phyloP scores from a whole-genome alignment of 2,113 vertebrate genomes.

The Baryphthengus martii region DNA sequence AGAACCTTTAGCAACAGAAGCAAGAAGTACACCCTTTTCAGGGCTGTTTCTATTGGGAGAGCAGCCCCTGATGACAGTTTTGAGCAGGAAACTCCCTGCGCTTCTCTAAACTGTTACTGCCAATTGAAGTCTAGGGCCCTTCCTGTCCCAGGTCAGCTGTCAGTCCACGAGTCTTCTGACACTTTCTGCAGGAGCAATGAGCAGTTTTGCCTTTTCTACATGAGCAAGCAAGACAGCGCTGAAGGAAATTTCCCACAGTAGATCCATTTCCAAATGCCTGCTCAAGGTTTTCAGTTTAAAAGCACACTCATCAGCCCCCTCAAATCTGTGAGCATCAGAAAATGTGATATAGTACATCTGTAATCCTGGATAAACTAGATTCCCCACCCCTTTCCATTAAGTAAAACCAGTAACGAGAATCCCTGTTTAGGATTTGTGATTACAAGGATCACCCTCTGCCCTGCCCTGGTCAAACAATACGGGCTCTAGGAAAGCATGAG shows the following conservation, averaged over 20 bases:
- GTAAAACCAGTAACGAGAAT: slow-evolving; percentile 48
- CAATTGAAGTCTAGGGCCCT: background rate
- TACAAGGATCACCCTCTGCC: background rate
- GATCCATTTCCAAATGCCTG: background rate
- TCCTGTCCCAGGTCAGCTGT: background rate
- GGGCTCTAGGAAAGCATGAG: slow-evolving; percentile 27
- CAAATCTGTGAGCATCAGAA: background rate
- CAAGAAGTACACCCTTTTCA: background rate
- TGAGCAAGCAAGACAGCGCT: background rate
- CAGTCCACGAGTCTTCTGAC: background rate
- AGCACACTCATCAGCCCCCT: background rate
- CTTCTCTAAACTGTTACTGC: background rate
- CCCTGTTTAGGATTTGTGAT: slow-evolving; percentile 46
- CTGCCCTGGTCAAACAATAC: slow-evolving; percentile 51
- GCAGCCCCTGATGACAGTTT: background rate
- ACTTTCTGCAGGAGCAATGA: background rate
- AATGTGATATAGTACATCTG: background rate
- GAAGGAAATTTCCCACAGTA: background rate
- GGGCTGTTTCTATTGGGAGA: background rate
- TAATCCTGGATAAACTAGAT: slow-evolving; percentile 61
- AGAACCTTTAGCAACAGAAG: background rate
- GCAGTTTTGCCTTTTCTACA: background rate
- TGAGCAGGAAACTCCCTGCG: background rate
- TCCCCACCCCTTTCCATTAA: slow-evolving; percentile 14
- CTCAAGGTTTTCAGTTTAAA: background rate